Conservation (phyloP, 2,797 vertebrate genomes). For the Hemitrygon akajei region DNA sequence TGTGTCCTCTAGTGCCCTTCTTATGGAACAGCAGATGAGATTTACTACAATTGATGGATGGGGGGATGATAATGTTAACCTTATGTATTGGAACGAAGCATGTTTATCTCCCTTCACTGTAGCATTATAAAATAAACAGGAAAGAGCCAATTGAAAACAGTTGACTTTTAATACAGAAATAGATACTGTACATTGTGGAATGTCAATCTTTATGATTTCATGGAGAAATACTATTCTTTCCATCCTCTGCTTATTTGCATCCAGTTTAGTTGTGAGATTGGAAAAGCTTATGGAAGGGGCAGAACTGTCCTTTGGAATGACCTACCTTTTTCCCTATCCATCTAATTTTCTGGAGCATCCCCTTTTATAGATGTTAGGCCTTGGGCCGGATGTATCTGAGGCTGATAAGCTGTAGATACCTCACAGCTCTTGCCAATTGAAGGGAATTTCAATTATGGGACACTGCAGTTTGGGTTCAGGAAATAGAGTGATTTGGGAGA, state of each 20-base stretch:
- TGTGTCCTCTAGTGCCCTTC: neutral
- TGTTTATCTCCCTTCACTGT: neutral
- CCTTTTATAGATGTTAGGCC: neutral
- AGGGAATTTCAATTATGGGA: neutral
- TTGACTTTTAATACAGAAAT: neutral
- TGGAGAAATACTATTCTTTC: neutral
- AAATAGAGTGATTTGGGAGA: neutral
- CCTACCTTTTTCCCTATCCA: neutral
- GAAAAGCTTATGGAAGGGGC: neutral
- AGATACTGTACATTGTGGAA: neutral
- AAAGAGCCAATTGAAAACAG: neutral
- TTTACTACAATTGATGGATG: neutral
- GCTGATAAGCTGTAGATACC: neutral
- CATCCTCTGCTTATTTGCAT: neutral
- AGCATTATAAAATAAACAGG: neutral
- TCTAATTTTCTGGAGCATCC: neutral
- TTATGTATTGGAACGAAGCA: neutral
- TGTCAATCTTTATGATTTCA: neutral
- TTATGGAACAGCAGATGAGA: neutral
- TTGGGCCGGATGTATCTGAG: neutral
- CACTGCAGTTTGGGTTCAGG: neutral
- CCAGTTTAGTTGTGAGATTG: neutral
- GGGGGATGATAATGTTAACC: neutral
- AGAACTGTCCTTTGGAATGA: neutral
- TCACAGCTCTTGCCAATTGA: neutral